A percentile compares a stretch with the other conserved stretches of the same genome.
phyloP scores from a whole-genome alignment of 1,140 invertebrate genomes.

The Oppia nitens region DNA sequence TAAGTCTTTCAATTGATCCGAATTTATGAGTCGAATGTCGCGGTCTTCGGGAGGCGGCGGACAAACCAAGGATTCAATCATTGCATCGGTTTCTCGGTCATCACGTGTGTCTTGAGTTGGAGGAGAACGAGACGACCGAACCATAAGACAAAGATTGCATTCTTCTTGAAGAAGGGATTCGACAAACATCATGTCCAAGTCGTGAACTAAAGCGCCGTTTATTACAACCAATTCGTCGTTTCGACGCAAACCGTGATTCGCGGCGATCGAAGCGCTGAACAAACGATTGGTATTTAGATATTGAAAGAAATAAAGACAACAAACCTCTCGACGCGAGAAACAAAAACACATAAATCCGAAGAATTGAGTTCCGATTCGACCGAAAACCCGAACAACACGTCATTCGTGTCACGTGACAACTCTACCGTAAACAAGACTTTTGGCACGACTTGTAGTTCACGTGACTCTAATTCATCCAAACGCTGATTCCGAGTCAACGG shows the following conservation, averaged over 20 bases:
- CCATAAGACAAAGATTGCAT: constrained; percentile 87
- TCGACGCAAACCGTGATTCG: constrained; percentile 88
- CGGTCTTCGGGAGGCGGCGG: constrained; percentile 79
- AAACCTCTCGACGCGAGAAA: constrained; percentile 52
- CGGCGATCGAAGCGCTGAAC: constrained; percentile 59
- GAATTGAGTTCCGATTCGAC: constrained; percentile 88
- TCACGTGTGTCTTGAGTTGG: neutral
- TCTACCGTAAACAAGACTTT: constrained; percentile 73
- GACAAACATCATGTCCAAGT: constrained; percentile 98
- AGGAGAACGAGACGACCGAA: constrained; percentile 64
- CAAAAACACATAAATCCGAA: constrained; percentile 90
- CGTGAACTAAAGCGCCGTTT: constrained; percentile 89
- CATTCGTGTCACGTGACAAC: constrained; percentile 62
- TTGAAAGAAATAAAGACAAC: neutral
- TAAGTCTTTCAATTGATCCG: constrained; percentile 85
- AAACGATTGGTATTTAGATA: neutral
- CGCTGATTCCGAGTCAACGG: constrained; percentile 4
- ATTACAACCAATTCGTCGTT: constrained; percentile 97
- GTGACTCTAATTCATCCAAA: neutral
- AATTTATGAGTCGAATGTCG: constrained; percentile 55
- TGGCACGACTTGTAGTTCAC: constrained; percentile 7
- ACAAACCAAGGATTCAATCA: constrained; percentile 75
- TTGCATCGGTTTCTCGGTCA: constrained; percentile 63
- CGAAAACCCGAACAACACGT: constrained; percentile 93
- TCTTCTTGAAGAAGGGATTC: constrained; percentile 89